These are phyloP conservation scores for Seriola quinqueradiata DNA, from an alignment of 2,113 vertebrate species.

Conservation along the genomic window DNA sequence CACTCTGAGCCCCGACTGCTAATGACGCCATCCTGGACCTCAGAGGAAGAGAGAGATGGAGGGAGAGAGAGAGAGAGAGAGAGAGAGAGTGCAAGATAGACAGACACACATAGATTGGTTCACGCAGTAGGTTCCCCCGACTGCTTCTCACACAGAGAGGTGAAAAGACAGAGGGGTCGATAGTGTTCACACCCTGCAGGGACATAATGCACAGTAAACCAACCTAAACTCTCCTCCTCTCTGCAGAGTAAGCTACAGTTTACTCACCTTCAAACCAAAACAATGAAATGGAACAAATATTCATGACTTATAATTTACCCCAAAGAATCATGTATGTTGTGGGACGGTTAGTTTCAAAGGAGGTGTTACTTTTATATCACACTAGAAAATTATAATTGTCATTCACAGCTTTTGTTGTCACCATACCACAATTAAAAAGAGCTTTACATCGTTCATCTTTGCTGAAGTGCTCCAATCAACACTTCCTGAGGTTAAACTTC, in stretches of 20 bases:
- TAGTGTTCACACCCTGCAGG: slow-evolving; percentile 32
- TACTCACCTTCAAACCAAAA: not conserved
- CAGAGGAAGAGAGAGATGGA: slow-evolving; percentile 15
- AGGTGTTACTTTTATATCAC: no score
- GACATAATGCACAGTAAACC: slow-evolving; percentile 48
- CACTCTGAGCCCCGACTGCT: slow-evolving; percentile 75
- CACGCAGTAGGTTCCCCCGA: slow-evolving; percentile 29
- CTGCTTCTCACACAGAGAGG: slow-evolving; percentile 28
- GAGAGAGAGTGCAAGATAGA: not conserved
- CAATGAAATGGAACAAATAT: not conserved
- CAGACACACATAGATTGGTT: slow-evolving; percentile 45
- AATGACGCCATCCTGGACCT: slow-evolving; percentile 67
- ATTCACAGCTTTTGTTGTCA: no score
- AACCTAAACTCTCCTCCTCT: not conserved
- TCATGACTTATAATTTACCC: not conserved
- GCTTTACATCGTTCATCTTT: not conserved
- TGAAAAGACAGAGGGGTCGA: slow-evolving; percentile 54
- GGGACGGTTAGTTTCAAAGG: not conserved
- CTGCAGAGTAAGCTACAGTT: not conserved
- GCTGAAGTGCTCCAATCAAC: not conserved
- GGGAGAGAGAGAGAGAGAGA: slow-evolving; percentile 14
- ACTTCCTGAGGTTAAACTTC: not conserved
- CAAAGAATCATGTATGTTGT: not conserved
- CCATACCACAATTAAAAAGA: no score
- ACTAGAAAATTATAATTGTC: no score